These are phyloP conservation scores for Siniperca scherzeri DNA, from an alignment of 2,797 vertebrate genomes.

Conservation along the genomic window DNA sequence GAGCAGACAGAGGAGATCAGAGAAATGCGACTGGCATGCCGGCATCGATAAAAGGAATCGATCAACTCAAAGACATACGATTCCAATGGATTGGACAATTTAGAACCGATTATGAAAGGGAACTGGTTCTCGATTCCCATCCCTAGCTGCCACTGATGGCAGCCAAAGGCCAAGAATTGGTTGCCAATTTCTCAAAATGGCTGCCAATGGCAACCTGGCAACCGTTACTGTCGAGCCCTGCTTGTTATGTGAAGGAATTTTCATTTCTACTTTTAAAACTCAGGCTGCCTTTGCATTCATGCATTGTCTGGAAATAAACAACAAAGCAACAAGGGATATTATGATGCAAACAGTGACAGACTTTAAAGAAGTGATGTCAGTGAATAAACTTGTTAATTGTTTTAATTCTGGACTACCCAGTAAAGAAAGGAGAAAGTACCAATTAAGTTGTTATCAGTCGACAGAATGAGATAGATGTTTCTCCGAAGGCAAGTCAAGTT, in stretches of 20 bases:
- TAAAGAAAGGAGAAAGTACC: slow-evolving; percentile 47
- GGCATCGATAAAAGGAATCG: too few species aligned
- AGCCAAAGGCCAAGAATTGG: too few species aligned
- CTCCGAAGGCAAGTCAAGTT: slow-evolving; percentile 64
- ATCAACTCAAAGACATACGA: too few species aligned
- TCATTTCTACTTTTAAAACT: slow-evolving; percentile 28
- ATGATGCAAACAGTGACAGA: slow-evolving; percentile 36
- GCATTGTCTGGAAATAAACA: slow-evolving; percentile 45
- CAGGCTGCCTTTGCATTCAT: slow-evolving; percentile 7
- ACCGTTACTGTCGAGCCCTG: too few species aligned
- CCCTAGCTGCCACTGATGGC: too few species aligned
- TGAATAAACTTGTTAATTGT: slow-evolving; percentile 14
- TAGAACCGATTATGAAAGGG: too few species aligned
- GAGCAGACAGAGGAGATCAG: too few species aligned
- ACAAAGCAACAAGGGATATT: slow-evolving; percentile 36
- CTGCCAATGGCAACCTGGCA: too few species aligned
- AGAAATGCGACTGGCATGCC: too few species aligned
- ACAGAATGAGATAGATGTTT: slow-evolving; percentile 63
- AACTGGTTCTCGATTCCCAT: too few species aligned
- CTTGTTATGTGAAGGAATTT: slow-evolving; percentile 21
- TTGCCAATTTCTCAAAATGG: too few species aligned
- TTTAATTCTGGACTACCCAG: slow-evolving; percentile 31
- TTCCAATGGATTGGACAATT: too few species aligned
- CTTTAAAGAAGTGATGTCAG: slow-evolving; percentile 41
- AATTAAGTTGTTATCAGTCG: slow-evolving; percentile 69